These are phyloP conservation scores for Lasioglossum figueresi DNA, from an alignment of 2,888 invertebrate genomes.

Conservation along the genomic window DNA sequence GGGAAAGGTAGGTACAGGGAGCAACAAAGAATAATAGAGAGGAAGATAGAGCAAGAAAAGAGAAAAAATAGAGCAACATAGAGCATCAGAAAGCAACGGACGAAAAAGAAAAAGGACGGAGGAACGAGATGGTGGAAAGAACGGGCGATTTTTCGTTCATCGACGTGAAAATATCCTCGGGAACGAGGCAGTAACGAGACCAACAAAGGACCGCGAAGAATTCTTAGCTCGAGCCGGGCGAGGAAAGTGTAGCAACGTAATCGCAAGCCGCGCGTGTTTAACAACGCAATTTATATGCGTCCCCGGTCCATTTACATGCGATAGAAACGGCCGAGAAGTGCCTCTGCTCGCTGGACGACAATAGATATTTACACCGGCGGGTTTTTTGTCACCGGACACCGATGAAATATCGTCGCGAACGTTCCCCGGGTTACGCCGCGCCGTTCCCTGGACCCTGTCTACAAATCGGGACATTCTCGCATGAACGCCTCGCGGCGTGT, in stretches of 20 bases:
- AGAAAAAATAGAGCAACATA: too few relatives aligned
- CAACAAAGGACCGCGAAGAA: conserved; percentile 3
- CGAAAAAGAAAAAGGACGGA: background rate
- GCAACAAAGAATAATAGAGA: too few relatives aligned
- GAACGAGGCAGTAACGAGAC: background rate
- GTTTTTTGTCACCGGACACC: background rate
- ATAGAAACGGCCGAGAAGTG: conserved; percentile 40
- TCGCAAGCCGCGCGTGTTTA: conserved; percentile 50
- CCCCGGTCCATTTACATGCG: conserved; percentile 53
- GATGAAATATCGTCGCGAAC: conserved; percentile 3
- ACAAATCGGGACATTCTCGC: background rate
- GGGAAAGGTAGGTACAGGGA: background rate
- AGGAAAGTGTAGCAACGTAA: conserved; percentile 17
- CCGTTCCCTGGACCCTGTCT: background rate
- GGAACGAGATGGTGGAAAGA: background rate
- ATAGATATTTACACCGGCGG: conserved; percentile 49
- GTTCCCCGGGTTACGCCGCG: background rate
- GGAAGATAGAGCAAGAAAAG: too few relatives aligned
- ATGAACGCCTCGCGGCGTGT: background rate
- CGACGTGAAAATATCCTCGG: conserved; percentile 13
- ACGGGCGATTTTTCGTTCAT: background rate
- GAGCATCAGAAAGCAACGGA: background rate
- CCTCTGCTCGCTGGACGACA: conserved; percentile 31
- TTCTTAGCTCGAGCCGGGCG: conserved; percentile 11
- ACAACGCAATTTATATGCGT: conserved; percentile 61